These are phyloP conservation scores for Carcharodon carcharias DNA, from an alignment of 2,797 vertebrate species.

Conservation along the genomic window DNA sequence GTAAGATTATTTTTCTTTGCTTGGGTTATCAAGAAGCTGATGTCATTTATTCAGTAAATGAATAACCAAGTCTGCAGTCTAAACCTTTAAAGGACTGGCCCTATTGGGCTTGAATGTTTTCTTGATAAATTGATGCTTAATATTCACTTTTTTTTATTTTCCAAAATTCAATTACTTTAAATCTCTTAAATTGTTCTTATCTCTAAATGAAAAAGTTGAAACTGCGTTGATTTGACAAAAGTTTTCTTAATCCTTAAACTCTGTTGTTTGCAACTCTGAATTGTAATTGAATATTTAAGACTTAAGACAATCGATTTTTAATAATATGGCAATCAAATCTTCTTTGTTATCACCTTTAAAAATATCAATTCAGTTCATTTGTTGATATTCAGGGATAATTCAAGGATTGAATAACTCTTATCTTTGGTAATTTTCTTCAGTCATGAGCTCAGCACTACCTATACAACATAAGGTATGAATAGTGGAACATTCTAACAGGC, in stretches of 20 bases:
- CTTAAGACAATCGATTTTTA: neutral
- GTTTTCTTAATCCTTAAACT: neutral
- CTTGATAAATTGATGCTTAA: neutral
- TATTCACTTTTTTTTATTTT: neutral
- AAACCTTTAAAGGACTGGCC: neutral
- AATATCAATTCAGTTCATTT: neutral
- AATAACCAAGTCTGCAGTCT: neutral
- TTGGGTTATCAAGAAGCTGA: neutral
- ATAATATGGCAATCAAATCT: neutral
- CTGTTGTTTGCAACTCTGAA: neutral
- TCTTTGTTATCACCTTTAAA: neutral
- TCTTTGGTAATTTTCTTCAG: neutral
- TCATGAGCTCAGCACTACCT: neutral
- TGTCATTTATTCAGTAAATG: neutral
- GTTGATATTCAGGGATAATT: neutral
- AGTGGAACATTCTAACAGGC: neutral
- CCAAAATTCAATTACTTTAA: slow-evolving; percentile 8
- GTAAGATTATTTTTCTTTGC: neutral
- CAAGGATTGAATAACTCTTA: neutral
- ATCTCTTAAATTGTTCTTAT: slow-evolving; percentile 17
- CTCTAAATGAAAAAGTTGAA: neutral
- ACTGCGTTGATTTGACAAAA: neutral
- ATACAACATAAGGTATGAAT: neutral
- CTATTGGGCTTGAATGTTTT: neutral
- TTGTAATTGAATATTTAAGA: neutral